phyloP scores from a whole-genome alignment of 2,113 vertebrate genomes.

The Corapipo altera region DNA sequence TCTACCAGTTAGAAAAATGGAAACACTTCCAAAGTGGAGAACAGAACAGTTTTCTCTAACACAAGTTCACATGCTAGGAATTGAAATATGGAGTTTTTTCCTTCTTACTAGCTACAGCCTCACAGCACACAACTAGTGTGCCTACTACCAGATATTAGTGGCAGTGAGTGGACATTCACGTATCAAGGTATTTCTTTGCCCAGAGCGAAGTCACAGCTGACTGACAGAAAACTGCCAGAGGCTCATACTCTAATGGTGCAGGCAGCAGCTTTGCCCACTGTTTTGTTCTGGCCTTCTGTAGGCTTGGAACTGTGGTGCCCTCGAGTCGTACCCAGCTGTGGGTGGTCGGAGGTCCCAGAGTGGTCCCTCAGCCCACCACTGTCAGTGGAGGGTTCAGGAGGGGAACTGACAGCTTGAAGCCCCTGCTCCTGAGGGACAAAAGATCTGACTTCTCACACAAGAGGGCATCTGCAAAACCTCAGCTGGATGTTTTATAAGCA shows the following conservation, averaged over 20 bases:
- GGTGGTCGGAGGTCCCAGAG: not conserved
- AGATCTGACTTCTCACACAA: not conserved
- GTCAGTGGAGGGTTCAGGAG: not conserved
- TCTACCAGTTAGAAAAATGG: not conserved
- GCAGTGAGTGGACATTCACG: fast-evolving
- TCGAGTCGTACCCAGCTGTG: fast-evolving
- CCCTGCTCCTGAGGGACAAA: no score
- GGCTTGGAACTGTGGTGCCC: not conserved
- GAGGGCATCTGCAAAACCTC: not conserved
- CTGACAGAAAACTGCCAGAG: not conserved
- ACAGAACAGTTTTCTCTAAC: not conserved
- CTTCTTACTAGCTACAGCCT: not conserved
- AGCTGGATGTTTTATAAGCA: not conserved
- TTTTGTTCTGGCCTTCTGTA: not conserved
- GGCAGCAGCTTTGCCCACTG: not conserved
- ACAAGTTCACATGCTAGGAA: not conserved
- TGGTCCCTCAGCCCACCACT: not conserved
- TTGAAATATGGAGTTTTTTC: not conserved
- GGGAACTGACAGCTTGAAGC: fast-evolving
- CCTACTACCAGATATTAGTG: not conserved
- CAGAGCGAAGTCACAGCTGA: not conserved
- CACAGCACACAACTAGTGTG: not conserved
- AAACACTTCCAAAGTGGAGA: not conserved
- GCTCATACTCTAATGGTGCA: not conserved
- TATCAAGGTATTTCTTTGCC: not conserved